Evolutionary conservation across 2,888 invertebrate species (phyloP).

Genomic region (Chelonus formosanus): DNA sequence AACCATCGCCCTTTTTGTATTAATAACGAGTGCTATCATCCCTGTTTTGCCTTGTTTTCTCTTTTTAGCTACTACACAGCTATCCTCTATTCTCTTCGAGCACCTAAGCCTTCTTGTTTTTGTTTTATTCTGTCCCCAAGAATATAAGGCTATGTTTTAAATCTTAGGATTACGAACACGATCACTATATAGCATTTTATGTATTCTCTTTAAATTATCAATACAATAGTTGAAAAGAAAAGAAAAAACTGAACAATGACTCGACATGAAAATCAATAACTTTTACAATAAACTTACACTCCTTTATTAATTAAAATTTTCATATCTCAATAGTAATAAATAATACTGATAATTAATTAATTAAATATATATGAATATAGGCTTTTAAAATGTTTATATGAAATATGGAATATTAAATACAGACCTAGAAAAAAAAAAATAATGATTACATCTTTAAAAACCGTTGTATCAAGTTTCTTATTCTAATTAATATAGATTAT

Average conservation of each 20-base stretch:
- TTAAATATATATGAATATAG: background rate
- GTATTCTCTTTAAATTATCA: background rate
- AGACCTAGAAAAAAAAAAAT: conserved; percentile 48
- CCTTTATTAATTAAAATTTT: no score
- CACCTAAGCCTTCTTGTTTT: conserved; percentile 48
- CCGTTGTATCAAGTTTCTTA: background rate
- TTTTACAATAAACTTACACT: no score
- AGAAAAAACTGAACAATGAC: no score
- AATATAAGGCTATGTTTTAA: conserved; percentile 51
- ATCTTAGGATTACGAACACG: conserved; percentile 56
- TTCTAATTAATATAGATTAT: conserved; percentile 65
- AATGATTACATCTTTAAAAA: conserved; percentile 61
- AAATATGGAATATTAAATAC: no score
- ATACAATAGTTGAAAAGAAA: background rate
- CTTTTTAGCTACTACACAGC: conserved; percentile 30
- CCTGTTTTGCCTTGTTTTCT: conserved; percentile 33
- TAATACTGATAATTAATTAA: background rate
- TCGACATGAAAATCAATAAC: no score
- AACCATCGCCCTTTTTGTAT: conserved; percentile 56
- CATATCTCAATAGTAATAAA: no score
- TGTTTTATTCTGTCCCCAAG: conserved; percentile 47
- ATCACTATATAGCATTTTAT: background rate
- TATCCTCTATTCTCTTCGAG: conserved; percentile 10
- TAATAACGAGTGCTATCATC: conserved; percentile 53
- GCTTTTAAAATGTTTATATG: background rate